Evolutionary conservation across 37 sponge, comb jelly and placozoan species (phyloP).

Genomic region (Corticium candelabrum): DNA sequence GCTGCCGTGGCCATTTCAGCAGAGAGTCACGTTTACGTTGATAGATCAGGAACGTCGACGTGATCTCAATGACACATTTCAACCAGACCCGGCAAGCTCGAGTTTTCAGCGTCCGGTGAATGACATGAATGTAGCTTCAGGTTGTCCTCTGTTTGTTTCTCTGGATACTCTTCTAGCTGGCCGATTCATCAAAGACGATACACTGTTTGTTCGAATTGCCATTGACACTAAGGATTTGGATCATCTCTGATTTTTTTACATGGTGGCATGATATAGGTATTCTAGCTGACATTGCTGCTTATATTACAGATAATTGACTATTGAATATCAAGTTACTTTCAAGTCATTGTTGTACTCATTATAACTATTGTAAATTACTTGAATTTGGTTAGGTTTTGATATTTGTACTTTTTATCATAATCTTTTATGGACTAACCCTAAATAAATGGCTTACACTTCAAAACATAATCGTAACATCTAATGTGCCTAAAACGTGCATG

Average conservation of each 20-base stretch:
- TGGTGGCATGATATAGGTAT: too few species aligned
- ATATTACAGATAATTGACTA: too few species aligned
- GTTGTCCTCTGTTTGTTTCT: conserved; percentile 71
- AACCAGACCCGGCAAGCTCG: conserved; percentile 38
- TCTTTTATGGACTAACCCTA: too few species aligned
- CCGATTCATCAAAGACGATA: conserved; percentile 57
- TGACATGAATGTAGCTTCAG: conserved; percentile 81
- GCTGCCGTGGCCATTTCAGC: conserved; percentile 68
- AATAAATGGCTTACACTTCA: too few species aligned
- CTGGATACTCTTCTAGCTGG: conserved; percentile 36
- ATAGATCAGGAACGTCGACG: conserved; percentile 26
- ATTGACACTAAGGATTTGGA: background rate
- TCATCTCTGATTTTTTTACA: background rate
- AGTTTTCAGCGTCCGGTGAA: conserved; percentile 52
- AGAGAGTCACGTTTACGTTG: conserved; percentile 49
- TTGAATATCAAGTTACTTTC: too few species aligned
- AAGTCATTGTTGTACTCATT: too few species aligned
- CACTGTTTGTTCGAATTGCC: conserved; percentile 40
- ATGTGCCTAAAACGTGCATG: too few species aligned
- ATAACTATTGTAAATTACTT: too few species aligned
- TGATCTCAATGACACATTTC: conserved; percentile 26
- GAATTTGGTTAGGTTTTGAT: too few species aligned
- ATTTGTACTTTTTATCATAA: too few species aligned
- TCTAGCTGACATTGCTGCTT: too few species aligned
- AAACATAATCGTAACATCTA: too few species aligned